Evolutionary conservation across 2,113 vertebrate genomes (phyloP).

Genomic region (Nycticebus coucang): DNA sequence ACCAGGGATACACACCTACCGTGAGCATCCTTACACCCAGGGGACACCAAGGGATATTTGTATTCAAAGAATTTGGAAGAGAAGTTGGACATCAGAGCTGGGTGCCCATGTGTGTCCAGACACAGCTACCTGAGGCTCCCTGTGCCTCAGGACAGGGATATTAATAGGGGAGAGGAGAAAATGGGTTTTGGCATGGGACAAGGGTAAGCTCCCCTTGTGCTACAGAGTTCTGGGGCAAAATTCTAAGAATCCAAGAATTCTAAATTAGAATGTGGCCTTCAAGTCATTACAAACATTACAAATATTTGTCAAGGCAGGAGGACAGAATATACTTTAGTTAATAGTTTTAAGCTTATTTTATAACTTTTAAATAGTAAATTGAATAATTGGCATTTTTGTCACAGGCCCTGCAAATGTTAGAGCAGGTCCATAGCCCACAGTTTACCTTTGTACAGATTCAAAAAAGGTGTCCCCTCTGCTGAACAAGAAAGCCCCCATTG

Average conservation of each 20-base stretch:
- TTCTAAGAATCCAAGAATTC: neutral
- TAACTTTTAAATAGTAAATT: neutral
- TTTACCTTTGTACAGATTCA: neutral
- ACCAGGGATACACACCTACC: too few relatives aligned
- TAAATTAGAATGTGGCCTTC: neutral
- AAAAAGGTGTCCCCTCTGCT: neutral
- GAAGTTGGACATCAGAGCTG: neutral
- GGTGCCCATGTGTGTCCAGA: neutral
- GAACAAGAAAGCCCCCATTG: neutral
- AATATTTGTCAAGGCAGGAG: neutral
- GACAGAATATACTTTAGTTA: neutral
- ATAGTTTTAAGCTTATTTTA: neutral
- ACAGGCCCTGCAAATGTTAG: too few relatives aligned
- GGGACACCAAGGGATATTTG: neutral
- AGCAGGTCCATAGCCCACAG: neutral
- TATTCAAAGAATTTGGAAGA: neutral
- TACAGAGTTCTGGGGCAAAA: neutral
- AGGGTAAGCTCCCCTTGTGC: neutral
- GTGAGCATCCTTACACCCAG: neutral
- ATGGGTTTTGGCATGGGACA: neutral
- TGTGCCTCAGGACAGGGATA: neutral
- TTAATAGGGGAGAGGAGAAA: neutral
- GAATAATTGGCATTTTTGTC: neutral
- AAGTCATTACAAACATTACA: neutral
- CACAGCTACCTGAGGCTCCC: neutral